Evolutionary conservation across 2,888 invertebrate genomes (phyloP), one percentile per base, ranked within the genome.

Genomic region (Cephus pygmeus): DNA sequence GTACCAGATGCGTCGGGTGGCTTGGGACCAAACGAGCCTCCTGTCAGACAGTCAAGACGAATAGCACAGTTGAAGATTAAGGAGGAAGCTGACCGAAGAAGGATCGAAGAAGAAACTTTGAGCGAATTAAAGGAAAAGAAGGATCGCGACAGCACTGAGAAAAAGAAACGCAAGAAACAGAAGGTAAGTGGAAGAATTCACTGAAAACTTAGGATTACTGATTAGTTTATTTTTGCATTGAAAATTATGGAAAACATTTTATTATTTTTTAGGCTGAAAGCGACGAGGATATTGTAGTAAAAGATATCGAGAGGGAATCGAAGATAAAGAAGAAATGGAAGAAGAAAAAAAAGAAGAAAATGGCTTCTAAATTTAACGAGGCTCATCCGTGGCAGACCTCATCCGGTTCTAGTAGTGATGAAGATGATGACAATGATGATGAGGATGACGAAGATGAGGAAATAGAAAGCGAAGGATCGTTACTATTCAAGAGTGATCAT

Each of bases 61-160:
- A 96, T 98, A 84, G 98, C 97, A 0, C 97, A 97, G 90, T 93
- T 97, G 87, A 96, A 97, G 90, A 97, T 97, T 79, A 95, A 95
- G 83, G 97, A 97, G 88, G 97, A 97, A 89, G 96, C 96, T 0
- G 96, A 97, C 80, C 92, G 96, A 1, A 92, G 96, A 15, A 94
- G 95, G 81, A 90, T 95, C 76, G 96, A 97, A 86, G 97, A 96
- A 85, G 94, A 96, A n/a, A 93, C 95, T 0, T 87, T 96, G 73
- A 92, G 94, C 3, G 94, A 95, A 76, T 92, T 95, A 82, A 95
- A 95, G 85, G 94, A 94, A 85, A 94, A 94, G 73, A 91, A 90
- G 82, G 89, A 87, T 78, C 93, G 92, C 80, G 89, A 79, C n/a
- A 80, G 6, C 6, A 71, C 79, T 3, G 88, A 90, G 4, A 92